phyloP scores from a whole-genome alignment of 2,888 invertebrate genomes.

The Oxytorus armatus region DNA sequence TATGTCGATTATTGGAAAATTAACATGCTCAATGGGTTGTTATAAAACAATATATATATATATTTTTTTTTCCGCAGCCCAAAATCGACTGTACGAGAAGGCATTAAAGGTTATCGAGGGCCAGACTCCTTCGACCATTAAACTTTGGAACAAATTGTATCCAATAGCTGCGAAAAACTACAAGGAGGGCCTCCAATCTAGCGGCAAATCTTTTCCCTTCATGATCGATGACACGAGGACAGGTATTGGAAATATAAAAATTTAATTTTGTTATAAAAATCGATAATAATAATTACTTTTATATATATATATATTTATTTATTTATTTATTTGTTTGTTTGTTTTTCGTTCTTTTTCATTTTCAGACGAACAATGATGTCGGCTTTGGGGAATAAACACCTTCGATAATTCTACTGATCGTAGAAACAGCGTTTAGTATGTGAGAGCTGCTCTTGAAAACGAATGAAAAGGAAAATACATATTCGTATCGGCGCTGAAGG shows the following conservation, averaged over 20 bases:
- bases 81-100: conserved; percentile 39
- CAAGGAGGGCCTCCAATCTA: conserved; percentile 1
- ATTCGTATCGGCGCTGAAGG: not conserved
- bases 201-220: conserved; percentile 48
- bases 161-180: not conserved
- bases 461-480: not conserved
- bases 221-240: conserved; percentile 54
- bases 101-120: conserved; percentile 31
- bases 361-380: conserved; percentile 11
- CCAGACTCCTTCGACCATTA: not conserved
- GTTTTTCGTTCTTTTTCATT: conserved; percentile 21
- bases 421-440: conserved; percentile 42
- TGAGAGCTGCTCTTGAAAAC: conserved; percentile 3
- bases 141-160: not conserved
- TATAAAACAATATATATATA: too few relatives aligned
- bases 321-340: conserved; percentile 33
- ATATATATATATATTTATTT: too few relatives aligned
- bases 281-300: conserved; percentile 12
- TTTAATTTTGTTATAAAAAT: not conserved
- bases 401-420: conserved; percentile 29
- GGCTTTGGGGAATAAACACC: not conserved
- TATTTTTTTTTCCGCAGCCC: conserved; percentile 27
- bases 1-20: not conserved
- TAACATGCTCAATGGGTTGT: too few relatives aligned
- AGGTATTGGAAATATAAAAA: not conserved